Evolutionary conservation across 2,888 invertebrate species (phyloP), one percentile per base, ranked within the genome.

Genomic region (Melanargia galathea): DNA sequence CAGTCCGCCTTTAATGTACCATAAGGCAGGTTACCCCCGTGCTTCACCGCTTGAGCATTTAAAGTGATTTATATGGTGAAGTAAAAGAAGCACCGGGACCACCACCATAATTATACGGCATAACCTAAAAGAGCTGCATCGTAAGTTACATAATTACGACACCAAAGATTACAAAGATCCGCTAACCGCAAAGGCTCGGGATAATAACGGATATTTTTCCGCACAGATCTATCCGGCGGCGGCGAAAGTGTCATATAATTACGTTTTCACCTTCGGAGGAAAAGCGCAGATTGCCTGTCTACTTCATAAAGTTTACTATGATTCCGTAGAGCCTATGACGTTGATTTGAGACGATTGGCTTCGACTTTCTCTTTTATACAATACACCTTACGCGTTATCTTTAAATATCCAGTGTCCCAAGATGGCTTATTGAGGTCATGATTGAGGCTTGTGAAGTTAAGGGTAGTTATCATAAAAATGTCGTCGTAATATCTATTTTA

Each of bases 221-320:
- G 62, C 66, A 71, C 68, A 62, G 67, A 68, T 69, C 66, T 65
- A 70, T 71, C 72, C 73, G 68, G 46, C 60, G 65, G 48, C 65
- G 65, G 73, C 66, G 73, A 73, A 72, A 73, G 71, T 66, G 48
- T 22, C 30, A 30, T 46, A 51, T 58, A 58, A 57, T 57, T 46
- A 24, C 48, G 57, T 54, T 71, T 71, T 71, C 71, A 66, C 70
- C 68, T 62, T 66, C 51, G 60, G 7, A 52, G 60, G 64, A 67
- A 70, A 69, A 69, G 57, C 61, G 56, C 54, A 54, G 57, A 62
- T 64, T 58, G 62, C 51, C 45, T 40, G 52, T 33, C 38, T 51
- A 35, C 58, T 48, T 40, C 30, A 18, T 57, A 48, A 43, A 40
- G 6, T 30, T 6, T 33, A n/a, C 20, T 54, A 11, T 22, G 45